These are phyloP conservation scores for Drosophila robusta DNA, from an alignment of 2,888 invertebrate genomes.

Conservation along the genomic window DNA sequence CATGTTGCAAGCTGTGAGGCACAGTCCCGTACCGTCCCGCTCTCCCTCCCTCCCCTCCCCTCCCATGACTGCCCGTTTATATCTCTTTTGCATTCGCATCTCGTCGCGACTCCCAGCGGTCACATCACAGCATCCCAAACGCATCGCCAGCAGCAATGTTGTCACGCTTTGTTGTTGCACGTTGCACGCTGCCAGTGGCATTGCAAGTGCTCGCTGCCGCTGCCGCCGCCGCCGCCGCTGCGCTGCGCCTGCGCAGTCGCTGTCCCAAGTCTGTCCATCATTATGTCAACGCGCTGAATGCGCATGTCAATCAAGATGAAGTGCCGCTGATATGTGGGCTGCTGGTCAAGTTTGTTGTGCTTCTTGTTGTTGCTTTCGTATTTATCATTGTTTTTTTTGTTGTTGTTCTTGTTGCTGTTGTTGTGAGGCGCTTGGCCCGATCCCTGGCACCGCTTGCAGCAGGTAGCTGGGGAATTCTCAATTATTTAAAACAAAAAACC, in stretches of 20 bases:
- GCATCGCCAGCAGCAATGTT: conserved; percentile 65
- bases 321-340: conserved; percentile 81
- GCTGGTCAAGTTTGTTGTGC: conserved; percentile 29
- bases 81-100: conserved; percentile 13
- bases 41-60: neutral
- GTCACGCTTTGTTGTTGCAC: conserved; percentile 59
- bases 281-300: conserved; percentile 85
- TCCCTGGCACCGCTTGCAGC: neutral
- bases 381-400: conserved; percentile 6
- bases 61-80: neutral
- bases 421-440: conserved; percentile 12
- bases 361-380: conserved; percentile 7
- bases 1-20: conserved; percentile 32
- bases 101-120: conserved; percentile 47
- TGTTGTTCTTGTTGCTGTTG: conserved; percentile 18
- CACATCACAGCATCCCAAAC: conserved; percentile 60
- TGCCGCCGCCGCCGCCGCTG: too few species aligned
- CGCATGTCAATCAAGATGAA: conserved; percentile 85
- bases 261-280: conserved; percentile 83
- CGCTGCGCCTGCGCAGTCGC: conserved; percentile 50
- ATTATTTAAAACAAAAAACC: neutral
- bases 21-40: too few species aligned
- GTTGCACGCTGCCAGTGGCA: conserved; percentile 24
- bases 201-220: neutral
- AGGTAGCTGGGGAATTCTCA: conserved; percentile 1